These are phyloP conservation scores for Choristoneura rosaceana DNA, from an alignment of 2,888 invertebrate species.

Conservation along the genomic window DNA sequence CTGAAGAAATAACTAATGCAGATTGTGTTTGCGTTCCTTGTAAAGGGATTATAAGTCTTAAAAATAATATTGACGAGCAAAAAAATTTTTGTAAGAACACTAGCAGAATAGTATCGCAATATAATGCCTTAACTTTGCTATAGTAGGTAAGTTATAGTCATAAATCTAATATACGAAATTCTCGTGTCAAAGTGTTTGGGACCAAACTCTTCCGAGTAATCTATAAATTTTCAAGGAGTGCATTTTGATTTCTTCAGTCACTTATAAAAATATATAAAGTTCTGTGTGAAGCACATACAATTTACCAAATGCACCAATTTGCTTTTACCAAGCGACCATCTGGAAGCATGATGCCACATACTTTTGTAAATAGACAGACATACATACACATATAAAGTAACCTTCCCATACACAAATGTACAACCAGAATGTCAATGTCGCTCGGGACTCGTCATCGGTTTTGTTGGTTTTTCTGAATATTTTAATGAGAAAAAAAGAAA, in stretches of 20 bases:
- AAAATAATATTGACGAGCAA: neutral
- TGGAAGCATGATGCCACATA: slow-evolving; percentile 67
- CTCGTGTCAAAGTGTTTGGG: too few relatives aligned
- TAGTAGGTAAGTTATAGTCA: too few relatives aligned
- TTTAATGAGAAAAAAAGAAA: too few relatives aligned
- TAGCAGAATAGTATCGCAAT: too few relatives aligned
- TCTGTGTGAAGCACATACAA: slow-evolving; percentile 55
- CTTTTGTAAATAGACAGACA: slow-evolving; percentile 38
- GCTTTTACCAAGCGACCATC: slow-evolving; percentile 71
- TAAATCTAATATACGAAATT: too few relatives aligned
- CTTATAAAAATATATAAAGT: slow-evolving; percentile 17
- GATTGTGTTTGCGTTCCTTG: neutral
- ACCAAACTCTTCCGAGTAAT: too few relatives aligned
- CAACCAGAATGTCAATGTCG: neutral
- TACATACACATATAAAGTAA: slow-evolving; percentile 18
- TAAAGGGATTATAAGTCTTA: neutral
- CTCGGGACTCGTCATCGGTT: too few relatives aligned
- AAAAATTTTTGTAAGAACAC: too few relatives aligned
- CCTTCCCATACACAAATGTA: slow-evolving; percentile 6
- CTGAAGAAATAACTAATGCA: slow-evolving; percentile 10
- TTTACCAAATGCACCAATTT: slow-evolving; percentile 75
- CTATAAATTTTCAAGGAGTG: too few relatives aligned
- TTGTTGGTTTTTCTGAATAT: too few relatives aligned
- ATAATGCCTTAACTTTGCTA: too few relatives aligned
- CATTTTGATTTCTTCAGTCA: slow-evolving; percentile 19